These are phyloP conservation scores for Drosophila differens DNA, from an alignment of 2,888 invertebrate genomes.

Conservation along the genomic window DNA sequence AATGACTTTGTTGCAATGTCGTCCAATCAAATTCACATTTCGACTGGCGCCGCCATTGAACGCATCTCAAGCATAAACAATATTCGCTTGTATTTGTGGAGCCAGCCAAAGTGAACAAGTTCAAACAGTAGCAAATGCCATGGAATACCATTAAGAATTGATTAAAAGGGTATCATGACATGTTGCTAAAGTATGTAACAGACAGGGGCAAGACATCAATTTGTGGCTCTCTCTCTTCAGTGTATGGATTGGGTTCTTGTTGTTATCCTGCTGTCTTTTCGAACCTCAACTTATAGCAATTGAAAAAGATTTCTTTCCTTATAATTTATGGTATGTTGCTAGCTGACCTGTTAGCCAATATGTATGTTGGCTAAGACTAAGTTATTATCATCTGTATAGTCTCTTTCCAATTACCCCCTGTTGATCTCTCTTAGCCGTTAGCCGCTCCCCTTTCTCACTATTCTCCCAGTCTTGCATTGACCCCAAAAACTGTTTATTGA, in stretches of 20 bases:
- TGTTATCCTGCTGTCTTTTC: neutral
- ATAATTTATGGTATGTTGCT: neutral
- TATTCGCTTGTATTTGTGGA: neutral
- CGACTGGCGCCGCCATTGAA: constrained; percentile 21
- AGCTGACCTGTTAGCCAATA: neutral
- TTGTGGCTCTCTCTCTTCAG: neutral
- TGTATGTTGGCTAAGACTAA: constrained; percentile 6
- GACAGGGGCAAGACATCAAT: neutral
- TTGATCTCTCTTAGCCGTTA: neutral
- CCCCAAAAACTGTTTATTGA: constrained; percentile 38
- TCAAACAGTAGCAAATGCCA: neutral
- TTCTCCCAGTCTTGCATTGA: constrained; percentile 1
- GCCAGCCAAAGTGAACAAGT: constrained; percentile 1
- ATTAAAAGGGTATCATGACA: neutral
- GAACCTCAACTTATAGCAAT: neutral
- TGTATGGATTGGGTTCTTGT: neutral
- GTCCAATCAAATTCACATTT: constrained; percentile 58
- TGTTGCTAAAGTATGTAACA: neutral
- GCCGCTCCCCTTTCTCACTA: neutral
- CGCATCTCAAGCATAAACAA: neutral
- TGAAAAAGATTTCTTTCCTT: neutral
- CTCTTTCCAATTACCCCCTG: neutral
- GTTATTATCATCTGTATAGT: constrained; percentile 1
- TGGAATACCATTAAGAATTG: neutral
- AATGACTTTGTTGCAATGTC: constrained; percentile 78